phyloP scores from a whole-genome alignment of 2,113 vertebrate species.

The Garra rufa region DNA sequence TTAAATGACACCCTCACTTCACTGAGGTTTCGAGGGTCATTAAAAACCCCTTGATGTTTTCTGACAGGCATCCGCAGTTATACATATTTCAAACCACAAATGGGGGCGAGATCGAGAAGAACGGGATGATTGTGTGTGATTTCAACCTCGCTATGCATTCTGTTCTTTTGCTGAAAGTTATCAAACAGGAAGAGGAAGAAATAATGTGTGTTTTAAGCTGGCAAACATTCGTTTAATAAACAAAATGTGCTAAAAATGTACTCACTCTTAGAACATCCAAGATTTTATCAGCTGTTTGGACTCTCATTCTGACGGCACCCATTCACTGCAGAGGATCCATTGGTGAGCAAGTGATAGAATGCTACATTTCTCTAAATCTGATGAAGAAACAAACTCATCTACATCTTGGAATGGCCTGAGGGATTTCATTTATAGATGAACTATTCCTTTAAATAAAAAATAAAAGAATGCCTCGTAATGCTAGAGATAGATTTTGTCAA shows the following conservation, averaged over 20 bases:
- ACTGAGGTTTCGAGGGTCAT: not conserved
- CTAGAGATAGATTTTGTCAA: not conserved
- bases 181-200: not conserved
- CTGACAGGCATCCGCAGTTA: not conserved
- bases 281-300: not conserved
- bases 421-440: too few relatives aligned
- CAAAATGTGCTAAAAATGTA: too few relatives aligned
- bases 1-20: not conserved
- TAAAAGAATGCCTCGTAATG: conserved; percentile 9
- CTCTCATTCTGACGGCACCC: not conserved
- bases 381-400: too few relatives aligned
- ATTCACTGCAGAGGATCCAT: not conserved
- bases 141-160: not conserved
- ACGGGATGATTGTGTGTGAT: not conserved
- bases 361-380: too few relatives aligned
- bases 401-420: too few relatives aligned
- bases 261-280: too few relatives aligned
- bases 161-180: not conserved
- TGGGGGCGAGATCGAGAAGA: not conserved
- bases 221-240: not conserved
- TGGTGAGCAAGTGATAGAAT: too few relatives aligned
- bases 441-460: too few relatives aligned
- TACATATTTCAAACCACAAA: not conserved
- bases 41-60: not conserved
- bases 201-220: not conserved